phyloP scores from a whole-genome alignment of 2,113 vertebrate genomes.

The Otocyon megalotis region DNA sequence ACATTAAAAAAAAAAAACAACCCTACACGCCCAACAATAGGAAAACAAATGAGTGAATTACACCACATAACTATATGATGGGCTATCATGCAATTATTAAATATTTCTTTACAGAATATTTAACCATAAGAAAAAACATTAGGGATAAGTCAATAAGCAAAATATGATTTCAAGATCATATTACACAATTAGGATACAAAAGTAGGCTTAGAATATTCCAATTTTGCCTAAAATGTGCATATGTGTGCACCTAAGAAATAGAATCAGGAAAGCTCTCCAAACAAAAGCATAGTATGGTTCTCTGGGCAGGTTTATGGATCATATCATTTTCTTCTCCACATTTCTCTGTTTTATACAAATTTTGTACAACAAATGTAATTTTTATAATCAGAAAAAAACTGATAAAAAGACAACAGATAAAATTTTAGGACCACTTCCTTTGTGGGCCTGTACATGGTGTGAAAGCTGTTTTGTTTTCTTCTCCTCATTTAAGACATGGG shows the following conservation, averaged over 20 bases:
- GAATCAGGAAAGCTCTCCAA: neutral
- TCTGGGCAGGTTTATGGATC: neutral
- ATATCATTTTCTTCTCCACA: neutral
- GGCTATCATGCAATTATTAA: neutral
- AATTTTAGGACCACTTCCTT: neutral
- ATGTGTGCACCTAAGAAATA: fast-evolving
- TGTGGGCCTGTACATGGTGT: neutral
- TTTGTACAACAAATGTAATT: conserved; percentile 14
- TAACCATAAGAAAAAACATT: neutral
- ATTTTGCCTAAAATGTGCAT: neutral
- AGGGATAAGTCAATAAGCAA: neutral
- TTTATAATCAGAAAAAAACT: neutral
- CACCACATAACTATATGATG: neutral
- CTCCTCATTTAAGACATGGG: neutral
- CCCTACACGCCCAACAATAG: neutral
- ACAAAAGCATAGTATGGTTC: neutral
- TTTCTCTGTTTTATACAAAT: neutral
- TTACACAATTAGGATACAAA: neutral
- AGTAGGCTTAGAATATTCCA: neutral
- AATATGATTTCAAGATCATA: neutral
- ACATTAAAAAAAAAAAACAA: neutral
- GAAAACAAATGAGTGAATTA: neutral
- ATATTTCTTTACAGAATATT: neutral
- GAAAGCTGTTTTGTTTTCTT: neutral
- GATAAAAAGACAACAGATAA: neutral